phyloP scores from a whole-genome alignment of 2,888 invertebrate species.

The Silvanus unidentatus region DNA sequence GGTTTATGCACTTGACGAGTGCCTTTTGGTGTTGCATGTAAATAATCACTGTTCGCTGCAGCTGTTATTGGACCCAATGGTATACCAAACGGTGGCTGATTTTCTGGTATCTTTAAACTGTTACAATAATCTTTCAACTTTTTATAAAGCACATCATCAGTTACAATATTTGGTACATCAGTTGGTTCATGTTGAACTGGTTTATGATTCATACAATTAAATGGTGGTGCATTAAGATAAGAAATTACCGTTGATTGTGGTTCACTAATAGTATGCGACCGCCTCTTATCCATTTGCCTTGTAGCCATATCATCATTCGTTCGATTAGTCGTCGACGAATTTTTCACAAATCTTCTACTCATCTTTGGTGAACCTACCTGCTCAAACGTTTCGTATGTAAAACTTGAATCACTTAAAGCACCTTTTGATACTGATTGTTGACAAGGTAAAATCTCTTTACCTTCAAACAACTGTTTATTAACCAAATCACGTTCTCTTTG shows the following conservation, averaged over 20 bases:
- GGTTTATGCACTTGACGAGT: slow-evolving; percentile 59
- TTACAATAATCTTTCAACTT: slow-evolving; percentile 74
- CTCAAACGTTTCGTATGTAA: slow-evolving; percentile 42
- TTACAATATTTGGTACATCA: slow-evolving; percentile 73
- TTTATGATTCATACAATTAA: slow-evolving; percentile 54
- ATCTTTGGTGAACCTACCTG: slow-evolving; percentile 35
- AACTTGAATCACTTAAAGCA: slow-evolving; percentile 43
- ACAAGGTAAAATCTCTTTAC: slow-evolving; percentile 27
- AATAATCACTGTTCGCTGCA: slow-evolving; percentile 76
- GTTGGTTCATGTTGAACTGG: slow-evolving; percentile 35
- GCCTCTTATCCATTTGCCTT: slow-evolving; percentile 62
- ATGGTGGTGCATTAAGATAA: slow-evolving; percentile 66
- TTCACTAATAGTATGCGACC: slow-evolving; percentile 47
- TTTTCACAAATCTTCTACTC: slow-evolving; percentile 31
- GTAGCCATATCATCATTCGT: slow-evolving; percentile 77
- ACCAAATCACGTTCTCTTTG: slow-evolving; percentile 54
- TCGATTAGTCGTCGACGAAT: slow-evolving; percentile 57
- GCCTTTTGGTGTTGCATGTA: slow-evolving; percentile 65
- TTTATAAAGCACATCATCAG: slow-evolving; percentile 80
- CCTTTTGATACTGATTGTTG: slow-evolving; percentile 29
- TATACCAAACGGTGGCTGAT: slow-evolving; percentile 87
- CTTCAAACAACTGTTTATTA: slow-evolving; percentile 31
- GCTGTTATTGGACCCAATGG: slow-evolving; percentile 78
- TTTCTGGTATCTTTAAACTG: slow-evolving; percentile 64
- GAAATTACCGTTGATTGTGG: slow-evolving; percentile 53